Base-by-base conservation (phyloP, 1,140 invertebrate species). In the Lepidurus apus region DNA sequence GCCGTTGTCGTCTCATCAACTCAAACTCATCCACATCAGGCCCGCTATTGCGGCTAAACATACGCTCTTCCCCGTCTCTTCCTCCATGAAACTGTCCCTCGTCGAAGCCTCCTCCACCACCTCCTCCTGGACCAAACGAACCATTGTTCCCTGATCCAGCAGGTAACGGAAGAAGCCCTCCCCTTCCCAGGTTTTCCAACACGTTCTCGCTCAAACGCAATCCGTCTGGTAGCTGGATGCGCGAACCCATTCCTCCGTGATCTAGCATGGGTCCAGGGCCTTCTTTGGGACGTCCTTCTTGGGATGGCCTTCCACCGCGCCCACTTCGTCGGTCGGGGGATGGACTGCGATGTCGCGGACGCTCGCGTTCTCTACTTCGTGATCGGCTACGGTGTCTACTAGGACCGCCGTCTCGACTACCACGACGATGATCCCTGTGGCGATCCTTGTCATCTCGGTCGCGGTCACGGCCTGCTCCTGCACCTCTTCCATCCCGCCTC, bases 371-470 rank as follows among this genome's bases (percentile, higher is more conserved):
- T 34, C 82, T 81, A 44, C 81, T 79, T 43, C 81, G 75, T 24
- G 74, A 79, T 53, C 77, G 24, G 34, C 80, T 80, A 6, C 83
- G 79, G 21, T 82, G 81, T 78, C 43, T 75, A 43, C 74, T 73
- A 7, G 84, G 81, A 44, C 85, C 84, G 47, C 84, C 82, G 21
- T 82, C 82, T 78, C 83, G 82, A 26, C 83, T 82, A 24, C 83
- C 82, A 79, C 83, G 82, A 26, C 83, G 83, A 9, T 83, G 77
- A 73, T 82, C 82, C 73, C 85, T 81, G 79, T 86, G 85, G 0
- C 87, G 83, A 42, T 84, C 81, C 73, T 85, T 83, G 13, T 85
- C 85, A 74, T 83, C 82, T 42, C 82, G 77, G n/a, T 81, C 81
- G 34, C 81, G 73, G 74, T 79, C 73, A 43, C 24, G 43, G 26